Evolutionary conservation across 2,113 vertebrate species (phyloP).

Genomic region (Sphyrna mokarran): DNA sequence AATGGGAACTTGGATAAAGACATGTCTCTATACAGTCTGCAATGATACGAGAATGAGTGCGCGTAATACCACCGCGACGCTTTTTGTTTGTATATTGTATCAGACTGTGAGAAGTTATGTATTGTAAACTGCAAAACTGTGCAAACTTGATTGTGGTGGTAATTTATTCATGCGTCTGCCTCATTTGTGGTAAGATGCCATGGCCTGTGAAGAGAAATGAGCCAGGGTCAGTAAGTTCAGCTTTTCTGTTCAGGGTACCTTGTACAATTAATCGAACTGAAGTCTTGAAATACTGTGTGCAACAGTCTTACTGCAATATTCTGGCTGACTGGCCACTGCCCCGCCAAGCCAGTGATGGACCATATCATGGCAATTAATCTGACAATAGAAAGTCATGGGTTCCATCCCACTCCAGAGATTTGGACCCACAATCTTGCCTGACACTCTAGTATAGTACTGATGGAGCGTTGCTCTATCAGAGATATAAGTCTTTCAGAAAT

Average conservation of each 20-base stretch:
- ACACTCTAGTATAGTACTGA: neutral
- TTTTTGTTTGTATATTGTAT: conserved; percentile 27
- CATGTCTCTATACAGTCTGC: neutral
- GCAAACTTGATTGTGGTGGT: conserved; percentile 28
- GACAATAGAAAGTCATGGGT: neutral
- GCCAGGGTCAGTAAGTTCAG: conserved; percentile 1
- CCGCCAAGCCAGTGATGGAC: neutral
- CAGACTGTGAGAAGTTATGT: neutral
- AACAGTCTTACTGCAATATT: neutral
- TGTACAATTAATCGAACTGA: neutral
- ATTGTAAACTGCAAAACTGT: conserved; percentile 29
- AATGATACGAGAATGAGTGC: neutral
- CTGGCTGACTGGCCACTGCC: neutral
- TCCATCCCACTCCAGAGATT: neutral
- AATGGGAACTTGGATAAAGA: neutral
- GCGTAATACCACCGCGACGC: neutral
- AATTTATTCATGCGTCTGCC: conserved; percentile 28
- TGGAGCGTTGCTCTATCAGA: neutral
- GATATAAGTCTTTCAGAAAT: neutral
- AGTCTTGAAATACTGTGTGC: neutral
- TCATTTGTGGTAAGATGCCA: conserved; percentile 29
- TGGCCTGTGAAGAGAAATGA: conserved; percentile 19
- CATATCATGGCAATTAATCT: neutral
- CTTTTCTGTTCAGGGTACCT: conserved; percentile 12
- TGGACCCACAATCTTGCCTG: neutral